phyloP scores from a whole-genome alignment of 2,888 invertebrate genomes.

The Acronicta alni region DNA sequence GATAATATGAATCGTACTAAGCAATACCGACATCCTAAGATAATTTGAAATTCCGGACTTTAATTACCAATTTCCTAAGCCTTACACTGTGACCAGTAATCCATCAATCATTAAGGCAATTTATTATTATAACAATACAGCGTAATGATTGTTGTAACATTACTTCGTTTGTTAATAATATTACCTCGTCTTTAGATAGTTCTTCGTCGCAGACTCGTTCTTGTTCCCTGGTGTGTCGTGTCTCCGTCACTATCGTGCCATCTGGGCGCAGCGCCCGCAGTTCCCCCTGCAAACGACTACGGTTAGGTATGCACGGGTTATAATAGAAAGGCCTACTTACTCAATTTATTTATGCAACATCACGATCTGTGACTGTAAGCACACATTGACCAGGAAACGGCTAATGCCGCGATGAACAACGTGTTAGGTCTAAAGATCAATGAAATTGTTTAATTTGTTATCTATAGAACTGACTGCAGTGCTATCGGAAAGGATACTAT shows the following conservation, averaged over 20 bases:
- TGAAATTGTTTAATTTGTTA: not conserved
- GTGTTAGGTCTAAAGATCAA: constrained; percentile 32
- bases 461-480: not conserved
- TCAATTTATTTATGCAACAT: constrained; percentile 30
- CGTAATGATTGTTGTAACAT: not conserved
- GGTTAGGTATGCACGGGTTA: constrained; percentile 31
- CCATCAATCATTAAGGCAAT: not conserved
- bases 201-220: constrained; percentile 95
- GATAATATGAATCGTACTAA: too few relatives aligned
- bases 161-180: not conserved
- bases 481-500: too few relatives aligned
- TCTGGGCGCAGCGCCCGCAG: constrained; percentile 93
- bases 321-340: constrained; percentile 34
- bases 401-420: constrained; percentile 26
- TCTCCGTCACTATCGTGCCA: constrained; percentile 96
- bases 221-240: constrained; percentile 94
- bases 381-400: constrained; percentile 34
- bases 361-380: constrained; percentile 18
- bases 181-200: constrained; percentile 90
- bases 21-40: not conserved
- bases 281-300: constrained; percentile 85
- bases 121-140: constrained; percentile 1
- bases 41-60: not conserved
- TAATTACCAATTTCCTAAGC: not conserved
- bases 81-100: not conserved